These are phyloP conservation scores for Macrocentrus cingulum DNA, from an alignment of 1,140 invertebrate genomes.

Conservation along the genomic window DNA sequence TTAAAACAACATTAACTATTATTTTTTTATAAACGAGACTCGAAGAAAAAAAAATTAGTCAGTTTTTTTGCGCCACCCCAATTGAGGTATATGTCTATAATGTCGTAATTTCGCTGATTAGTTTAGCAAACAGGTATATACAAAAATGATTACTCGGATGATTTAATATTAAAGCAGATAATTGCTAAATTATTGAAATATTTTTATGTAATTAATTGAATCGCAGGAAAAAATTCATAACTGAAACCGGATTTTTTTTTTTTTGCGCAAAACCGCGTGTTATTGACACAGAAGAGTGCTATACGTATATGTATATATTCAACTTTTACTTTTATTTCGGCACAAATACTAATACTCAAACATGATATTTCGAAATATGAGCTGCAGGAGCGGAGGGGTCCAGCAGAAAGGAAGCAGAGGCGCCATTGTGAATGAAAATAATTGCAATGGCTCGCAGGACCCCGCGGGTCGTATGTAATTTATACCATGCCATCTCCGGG, in stretches of 20 bases:
- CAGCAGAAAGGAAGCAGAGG: slow-evolving; percentile 12
- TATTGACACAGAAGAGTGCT: background rate
- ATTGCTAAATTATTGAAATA: no score
- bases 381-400: background rate
- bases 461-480: slow-evolving; percentile 32
- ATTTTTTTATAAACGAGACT: no score
- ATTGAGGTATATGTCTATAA: no score
- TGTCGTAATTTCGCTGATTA: no score
- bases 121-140: no score
- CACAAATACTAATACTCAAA: background rate
- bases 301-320: background rate
- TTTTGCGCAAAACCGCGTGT: background rate
- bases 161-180: no score
- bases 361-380: background rate
- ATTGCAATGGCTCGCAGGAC: slow-evolving; percentile 29
- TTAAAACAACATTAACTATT: no score
- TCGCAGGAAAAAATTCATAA: background rate
- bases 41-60: no score
- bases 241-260: slow-evolving; percentile 3
- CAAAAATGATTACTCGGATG: no score
- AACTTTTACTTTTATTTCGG: no score
- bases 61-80: no score
- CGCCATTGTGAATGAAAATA: slow-evolving; percentile 36
- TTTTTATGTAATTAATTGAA: no score
- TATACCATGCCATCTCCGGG: slow-evolving; percentile 31